Evolutionary conservation across 2,113 vertebrate genomes (phyloP), one percentile per base, ranked within the genome.

Genomic region (Reinhardtius hippoglossoides): DNA sequence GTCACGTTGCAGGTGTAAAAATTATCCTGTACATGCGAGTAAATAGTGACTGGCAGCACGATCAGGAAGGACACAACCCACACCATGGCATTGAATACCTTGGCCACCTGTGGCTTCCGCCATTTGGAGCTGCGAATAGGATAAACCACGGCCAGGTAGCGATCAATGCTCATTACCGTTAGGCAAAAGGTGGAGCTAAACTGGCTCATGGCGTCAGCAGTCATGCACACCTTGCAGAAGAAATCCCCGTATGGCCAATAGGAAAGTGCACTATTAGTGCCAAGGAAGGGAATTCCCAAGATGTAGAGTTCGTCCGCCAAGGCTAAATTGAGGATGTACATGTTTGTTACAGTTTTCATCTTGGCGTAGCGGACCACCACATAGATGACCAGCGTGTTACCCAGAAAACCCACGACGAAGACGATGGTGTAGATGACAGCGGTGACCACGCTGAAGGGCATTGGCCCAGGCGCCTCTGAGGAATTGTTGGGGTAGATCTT

Each of bases 151-250:
- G 97, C 97, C 72, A 99, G 88, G 86, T 97, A 99, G 37, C 97
- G 97, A 63, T 99, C 97, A 9, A 97, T 95, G 78, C 96, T 98
- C 97, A 99, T 98, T 81, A 98, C 92, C 0, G 95, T 98, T 90
- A 99, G 92, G 82, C 96, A 98, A 82, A 97, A 98, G 83, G 95
- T 96, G 83, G 97, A 97, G 68, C 96, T 95, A 88, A 99, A 99
- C 78, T 99, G 97, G 86, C 96, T 97, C 91, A 99, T 92, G 56
- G 95, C 90, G 0, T 99, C 97, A 20, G 95, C 89, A 0, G 96
- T 96, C 94, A 97, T 96, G 71, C 95, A 95, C 74, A 97, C 85
- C 5, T 96, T 94, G 81, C 97, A 99, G 20, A 97, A 87, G 55
- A 96, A 94, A 10, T 95, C 82, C 2, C 97, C 96, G 0, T 95